Evolutionary conservation across 2,888 invertebrate genomes (phyloP).

Genomic region (Heliconius sara): DNA sequence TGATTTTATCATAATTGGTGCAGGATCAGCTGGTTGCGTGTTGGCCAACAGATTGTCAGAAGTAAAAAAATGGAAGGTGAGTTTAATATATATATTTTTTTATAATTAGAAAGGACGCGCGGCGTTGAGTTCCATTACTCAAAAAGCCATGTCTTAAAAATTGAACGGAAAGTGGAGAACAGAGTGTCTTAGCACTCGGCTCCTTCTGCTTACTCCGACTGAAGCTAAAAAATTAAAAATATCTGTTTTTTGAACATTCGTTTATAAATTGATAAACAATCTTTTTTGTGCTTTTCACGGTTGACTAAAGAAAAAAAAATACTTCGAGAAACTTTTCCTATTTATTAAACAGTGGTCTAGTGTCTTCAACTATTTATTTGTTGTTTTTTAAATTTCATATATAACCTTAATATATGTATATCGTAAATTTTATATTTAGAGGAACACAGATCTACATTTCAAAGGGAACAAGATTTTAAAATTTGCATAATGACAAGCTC

Average conservation of each 20-base stretch:
- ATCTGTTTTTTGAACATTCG: not conserved
- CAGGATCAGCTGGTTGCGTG: conserved; percentile 88
- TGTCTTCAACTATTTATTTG: not conserved
- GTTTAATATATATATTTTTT: not conserved
- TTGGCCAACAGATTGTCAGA: conserved; percentile 86
- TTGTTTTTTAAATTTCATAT: not conserved
- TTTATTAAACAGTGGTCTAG: not conserved
- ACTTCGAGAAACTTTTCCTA: not conserved
- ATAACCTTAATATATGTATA: not conserved
- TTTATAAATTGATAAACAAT: not conserved
- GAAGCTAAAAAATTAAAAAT: not conserved
- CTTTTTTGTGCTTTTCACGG: not conserved
- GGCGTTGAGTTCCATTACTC: not conserved
- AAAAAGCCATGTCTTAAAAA: not conserved
- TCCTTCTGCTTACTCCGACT: not conserved
- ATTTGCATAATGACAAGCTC: not conserved
- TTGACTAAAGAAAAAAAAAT: not conserved
- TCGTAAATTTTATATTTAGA: not conserved
- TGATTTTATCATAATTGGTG: conserved; percentile 87
- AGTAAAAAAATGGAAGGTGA: conserved; percentile 68
- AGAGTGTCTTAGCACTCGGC: not conserved
- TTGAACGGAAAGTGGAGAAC: not conserved
- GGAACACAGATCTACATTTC: not conserved
- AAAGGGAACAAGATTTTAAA: not conserved
- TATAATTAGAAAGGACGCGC: not conserved